Base-by-base conservation (phyloP, 2,888 invertebrate genomes). In the Galerucella calmariensis region DNA sequence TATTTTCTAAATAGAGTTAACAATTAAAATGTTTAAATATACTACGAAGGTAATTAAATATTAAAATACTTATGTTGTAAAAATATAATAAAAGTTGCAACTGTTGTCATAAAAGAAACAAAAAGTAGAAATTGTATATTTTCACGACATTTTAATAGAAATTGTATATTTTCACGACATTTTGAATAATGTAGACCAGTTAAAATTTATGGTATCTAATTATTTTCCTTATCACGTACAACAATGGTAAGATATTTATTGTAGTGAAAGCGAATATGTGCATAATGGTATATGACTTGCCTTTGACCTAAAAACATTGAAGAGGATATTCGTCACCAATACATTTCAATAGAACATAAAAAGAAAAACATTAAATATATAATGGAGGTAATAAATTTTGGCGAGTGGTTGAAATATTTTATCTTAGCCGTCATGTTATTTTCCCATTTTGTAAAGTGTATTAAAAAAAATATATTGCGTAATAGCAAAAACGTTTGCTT, bases 231-330 rank as follows among this genome's bases (percentile, higher is more conserved):
- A 67, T 67, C 67, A 67, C 67, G 67, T 16, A 67, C 67, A 10
- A 53, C n/a, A 56, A 53, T 35, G n/a, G 41, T 67, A 35, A 35
- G 24, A 27, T 53, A 65, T 51, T 67, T 20, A 51, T 35, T 56
- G 41, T 48, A 69, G 69, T 69, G 69, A 69, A 69, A 69, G 69
- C 69, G 69, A 69, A 62, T 48, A 62, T 48, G 10, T 56, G 62
- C n/a, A 58, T 53, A 53, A 67, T 69, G 73, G 16, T 56, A 68
- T 62, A 41, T 9, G 35, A 73, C 62, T 62, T 69, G 73, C 59
- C 69, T 69, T 69, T 69, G 73, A 73, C 73, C 73, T 69, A 73
- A 69, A 69, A 73, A 73, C 53, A 58, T 44, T 56, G 35, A 61
- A 69, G 69, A 69, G 61, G 61, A 69, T 69, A 69, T 69, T 69